Evolutionary conservation across 1,140 invertebrate genomes (phyloP).

Genomic region (Vollenhovia emeryi): DNA sequence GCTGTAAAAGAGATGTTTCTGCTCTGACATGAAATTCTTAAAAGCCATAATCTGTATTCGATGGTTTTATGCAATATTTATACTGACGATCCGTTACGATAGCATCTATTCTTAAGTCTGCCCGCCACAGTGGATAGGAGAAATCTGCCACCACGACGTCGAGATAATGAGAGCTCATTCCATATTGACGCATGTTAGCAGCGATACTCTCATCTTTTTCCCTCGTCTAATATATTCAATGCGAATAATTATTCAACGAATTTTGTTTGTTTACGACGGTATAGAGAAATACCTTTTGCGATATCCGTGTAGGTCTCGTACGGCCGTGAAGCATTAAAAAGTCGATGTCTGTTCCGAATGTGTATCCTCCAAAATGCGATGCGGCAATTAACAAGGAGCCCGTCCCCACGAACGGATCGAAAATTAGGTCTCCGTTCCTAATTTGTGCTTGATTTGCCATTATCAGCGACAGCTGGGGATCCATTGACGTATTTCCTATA

Average conservation of each 20-base stretch:
- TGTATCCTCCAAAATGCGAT: conserved; percentile 96
- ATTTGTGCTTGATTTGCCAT: conserved; percentile 97
- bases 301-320: conserved; percentile 92
- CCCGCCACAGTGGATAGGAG: conserved; percentile 92
- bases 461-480: conserved; percentile 95
- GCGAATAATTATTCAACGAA: conserved; percentile 35
- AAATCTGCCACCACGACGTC: conserved; percentile 97
- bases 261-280: too few species aligned
- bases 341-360: conserved; percentile 97
- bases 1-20: conserved; percentile 87
- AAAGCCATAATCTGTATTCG: not conserved
- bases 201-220: conserved; percentile 94
- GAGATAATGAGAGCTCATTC: conserved; percentile 90
- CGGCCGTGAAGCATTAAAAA: conserved; percentile 96
- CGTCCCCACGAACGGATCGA: conserved; percentile 98
- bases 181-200: conserved; percentile 95
- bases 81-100: conserved; percentile 98
- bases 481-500: conserved; percentile 99
- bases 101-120: conserved; percentile 90
- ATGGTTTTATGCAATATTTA: conserved; percentile 15
- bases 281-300: conserved; percentile 91
- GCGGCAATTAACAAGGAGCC: conserved; percentile 96
- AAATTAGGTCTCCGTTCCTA: conserved; percentile 90
- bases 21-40: conserved; percentile 11
- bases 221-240: conserved; percentile 86